Evolutionary conservation across 2,797 vertebrate genomes (phyloP), one percentile per base, ranked within the genome.

Genomic region (Threskiornis aethiopicus): DNA sequence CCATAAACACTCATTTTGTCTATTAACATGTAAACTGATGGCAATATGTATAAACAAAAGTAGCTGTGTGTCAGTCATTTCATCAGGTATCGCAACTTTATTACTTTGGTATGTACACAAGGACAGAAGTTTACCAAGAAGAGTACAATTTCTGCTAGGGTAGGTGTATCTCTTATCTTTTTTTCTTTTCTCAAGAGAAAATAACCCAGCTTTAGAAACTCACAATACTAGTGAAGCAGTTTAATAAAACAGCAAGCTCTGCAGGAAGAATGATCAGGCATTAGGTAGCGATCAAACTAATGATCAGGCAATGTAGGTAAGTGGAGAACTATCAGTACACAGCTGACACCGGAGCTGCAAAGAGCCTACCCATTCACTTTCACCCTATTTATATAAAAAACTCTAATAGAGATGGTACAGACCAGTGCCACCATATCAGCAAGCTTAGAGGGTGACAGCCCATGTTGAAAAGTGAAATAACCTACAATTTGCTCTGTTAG

Each of bases 401-500:
- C 64, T 87, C 42, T 69, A 46, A 70, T 69, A 86, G 81, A 94
- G 72, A 75, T 15, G 49, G 39, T 67, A 44, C n/a, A 92, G 76
- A 80, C 80, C 90, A 72, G 29, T 88, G 84, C 51, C 52, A 94
- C 71, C 41, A 39, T 84, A 72, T 69, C 80, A 92, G 92, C 78
- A 95, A 93, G 95, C 78, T 89, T 93, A 90, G 80, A 89, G 67
- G 47, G 51, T 83, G 80, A 92, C 72, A 94, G 89, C 77, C 86
- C 46, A 65, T 25, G 83, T 31, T 69, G 73, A 88, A 93, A 94
- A 94, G 80, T 87, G 62, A 95, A 95, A 90, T 93, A 97, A 94
- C 84, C 84, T 91, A 39, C 78, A 93, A 97, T 97, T 97, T 97
- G 25, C 93, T 95, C 95, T 80, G 92, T 91, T 96, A 91, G 71